phyloP scores from a whole-genome alignment of 2,888 invertebrate genomes.

The Himalopsyche anomala region DNA sequence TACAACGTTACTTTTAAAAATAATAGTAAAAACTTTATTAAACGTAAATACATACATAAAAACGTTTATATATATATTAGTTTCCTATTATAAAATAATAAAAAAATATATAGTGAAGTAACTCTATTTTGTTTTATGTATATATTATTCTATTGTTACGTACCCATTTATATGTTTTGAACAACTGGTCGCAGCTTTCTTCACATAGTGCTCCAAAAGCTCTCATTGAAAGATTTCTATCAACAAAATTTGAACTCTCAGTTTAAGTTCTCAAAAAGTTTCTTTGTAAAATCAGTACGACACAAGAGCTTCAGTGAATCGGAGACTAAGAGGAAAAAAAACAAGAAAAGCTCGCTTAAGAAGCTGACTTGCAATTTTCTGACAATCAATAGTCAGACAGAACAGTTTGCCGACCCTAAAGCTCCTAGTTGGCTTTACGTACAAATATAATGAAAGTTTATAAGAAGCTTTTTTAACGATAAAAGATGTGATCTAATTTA shows the following conservation, averaged over 20 bases:
- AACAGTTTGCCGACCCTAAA: conserved; percentile 30
- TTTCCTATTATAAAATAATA: too few relatives aligned
- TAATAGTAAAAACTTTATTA: too few relatives aligned
- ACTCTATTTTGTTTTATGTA: too few relatives aligned
- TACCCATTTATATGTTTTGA: too few relatives aligned
- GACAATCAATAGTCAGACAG: conserved; percentile 52
- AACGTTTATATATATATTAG: too few relatives aligned
- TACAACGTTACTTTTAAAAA: too few relatives aligned
- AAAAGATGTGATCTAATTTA: too few relatives aligned
- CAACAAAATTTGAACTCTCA: conserved; percentile 13
- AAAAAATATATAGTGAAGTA: too few relatives aligned
- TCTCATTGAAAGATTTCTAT: conserved; percentile 16
- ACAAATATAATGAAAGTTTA: not conserved
- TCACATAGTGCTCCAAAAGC: not conserved
- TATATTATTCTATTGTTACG: too few relatives aligned
- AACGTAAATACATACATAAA: too few relatives aligned
- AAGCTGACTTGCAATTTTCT: conserved; percentile 54
- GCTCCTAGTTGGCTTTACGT: not conserved
- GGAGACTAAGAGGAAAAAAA: conserved; percentile 31
- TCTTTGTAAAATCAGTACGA: conserved; percentile 53
- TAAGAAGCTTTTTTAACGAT: not conserved
- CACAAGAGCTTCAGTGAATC: conserved; percentile 37
- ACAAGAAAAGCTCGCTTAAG: conserved; percentile 45
- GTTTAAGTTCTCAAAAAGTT: conserved; percentile 37
- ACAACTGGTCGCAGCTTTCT: not conserved